A percentile compares a stretch with the other conserved stretches of the same genome.
Conservation (phyloP, 2,888 invertebrate species). For the Trichogramma evanescens region DNA sequence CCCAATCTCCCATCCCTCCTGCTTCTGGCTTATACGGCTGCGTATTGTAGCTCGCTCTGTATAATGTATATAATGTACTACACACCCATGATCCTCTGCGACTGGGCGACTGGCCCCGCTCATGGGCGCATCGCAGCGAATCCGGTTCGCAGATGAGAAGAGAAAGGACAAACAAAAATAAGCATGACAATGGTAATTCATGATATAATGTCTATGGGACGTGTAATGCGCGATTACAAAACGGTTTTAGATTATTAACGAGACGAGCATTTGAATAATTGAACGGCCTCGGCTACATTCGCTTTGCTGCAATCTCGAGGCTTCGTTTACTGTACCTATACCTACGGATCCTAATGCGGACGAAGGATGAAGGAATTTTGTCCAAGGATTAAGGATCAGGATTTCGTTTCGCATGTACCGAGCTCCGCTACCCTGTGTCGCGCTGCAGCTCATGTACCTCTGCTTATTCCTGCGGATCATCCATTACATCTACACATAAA, state of each 20-base stretch:
- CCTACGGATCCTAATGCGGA: not conserved
- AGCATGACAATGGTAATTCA: not conserved
- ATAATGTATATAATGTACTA: too few species aligned
- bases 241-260: constrained; percentile 43
- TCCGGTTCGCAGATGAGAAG: constrained; percentile 27
- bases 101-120: constrained; percentile 6
- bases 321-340: too few species aligned
- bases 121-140: constrained; percentile 32
- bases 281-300: constrained; percentile 25
- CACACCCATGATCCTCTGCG: too few species aligned
- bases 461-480: too few species aligned
- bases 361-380: constrained; percentile 10
- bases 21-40: too few species aligned
- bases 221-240: constrained; percentile 30
- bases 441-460: too few species aligned
- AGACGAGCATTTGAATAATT: constrained; percentile 41
- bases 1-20: too few species aligned
- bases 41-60: too few species aligned
- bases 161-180: constrained; percentile 1
- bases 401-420: not conserved
- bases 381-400: not conserved
- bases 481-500: too few species aligned
- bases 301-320: constrained; percentile 16
- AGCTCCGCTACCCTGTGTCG: too few species aligned
- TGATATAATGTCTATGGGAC: constrained; percentile 17